Conservation (phyloP, 2,888 invertebrate species). For the Rhopalosiphum nymphaeae region DNA sequence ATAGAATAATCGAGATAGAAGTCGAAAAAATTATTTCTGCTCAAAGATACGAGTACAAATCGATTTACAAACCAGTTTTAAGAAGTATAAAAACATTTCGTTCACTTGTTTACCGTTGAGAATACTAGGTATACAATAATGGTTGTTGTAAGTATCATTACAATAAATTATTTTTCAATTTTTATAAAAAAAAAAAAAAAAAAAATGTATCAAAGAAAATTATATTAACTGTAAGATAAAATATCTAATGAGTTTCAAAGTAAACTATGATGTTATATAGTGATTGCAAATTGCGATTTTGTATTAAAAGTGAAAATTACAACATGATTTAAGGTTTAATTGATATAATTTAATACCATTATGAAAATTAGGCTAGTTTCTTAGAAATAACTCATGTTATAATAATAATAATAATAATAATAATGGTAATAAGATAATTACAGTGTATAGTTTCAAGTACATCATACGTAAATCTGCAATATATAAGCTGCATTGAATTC, state of each 20-base stretch:
- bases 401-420: not conserved
- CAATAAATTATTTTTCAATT: not conserved
- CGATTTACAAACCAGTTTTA: slow-evolving; percentile 36
- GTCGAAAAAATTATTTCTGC: not conserved
- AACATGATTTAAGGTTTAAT: slow-evolving; percentile 4
- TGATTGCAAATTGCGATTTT: not conserved
- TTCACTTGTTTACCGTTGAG: not conserved
- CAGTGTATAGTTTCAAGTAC: not conserved
- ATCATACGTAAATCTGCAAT: not conserved
- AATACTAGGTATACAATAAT: not conserved
- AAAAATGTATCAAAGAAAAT: not conserved
- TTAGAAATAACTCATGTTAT: slow-evolving; percentile 10
- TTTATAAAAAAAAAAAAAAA: not conserved
- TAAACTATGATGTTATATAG: not conserved
- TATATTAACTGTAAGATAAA: not conserved
- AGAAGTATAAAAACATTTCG: slow-evolving; percentile 25
- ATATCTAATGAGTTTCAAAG: not conserved
- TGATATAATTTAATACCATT: not conserved
- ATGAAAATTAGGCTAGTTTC: not conserved
- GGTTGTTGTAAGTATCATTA: not conserved
- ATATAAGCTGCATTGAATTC: not conserved
- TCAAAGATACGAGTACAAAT: not conserved
- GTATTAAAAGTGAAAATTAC: not conserved
- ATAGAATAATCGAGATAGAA: not conserved
- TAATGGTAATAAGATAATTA: slow-evolving; percentile 30